A percentile compares a stretch with the other conserved stretches of the same genome.
Conservation (phyloP, 2,888 invertebrate genomes). For the Diarsia brunnea region DNA sequence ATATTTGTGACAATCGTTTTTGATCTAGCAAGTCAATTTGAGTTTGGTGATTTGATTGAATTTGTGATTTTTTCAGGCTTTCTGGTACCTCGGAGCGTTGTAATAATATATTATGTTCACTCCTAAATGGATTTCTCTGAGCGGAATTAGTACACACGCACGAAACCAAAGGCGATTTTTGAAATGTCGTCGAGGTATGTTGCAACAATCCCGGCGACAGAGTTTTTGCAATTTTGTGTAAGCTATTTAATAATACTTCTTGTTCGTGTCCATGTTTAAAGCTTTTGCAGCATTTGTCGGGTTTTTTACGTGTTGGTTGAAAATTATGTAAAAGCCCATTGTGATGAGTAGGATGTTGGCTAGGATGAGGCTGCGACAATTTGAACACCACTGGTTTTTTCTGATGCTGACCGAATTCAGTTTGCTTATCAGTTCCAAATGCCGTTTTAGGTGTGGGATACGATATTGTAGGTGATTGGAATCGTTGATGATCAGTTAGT, state of each 20-base stretch:
- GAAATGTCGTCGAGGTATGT: not conserved
- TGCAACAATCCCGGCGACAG: not conserved
- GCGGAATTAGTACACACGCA: constrained; percentile 1
- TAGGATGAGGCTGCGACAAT: not conserved
- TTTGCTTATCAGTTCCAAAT: not conserved
- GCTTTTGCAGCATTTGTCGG: not conserved
- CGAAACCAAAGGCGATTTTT: constrained; percentile 18
- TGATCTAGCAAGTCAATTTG: constrained; percentile 3
- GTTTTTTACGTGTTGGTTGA: constrained; percentile 4
- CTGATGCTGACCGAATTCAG: not conserved
- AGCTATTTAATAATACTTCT: constrained; percentile 8
- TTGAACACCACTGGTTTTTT: not conserved
- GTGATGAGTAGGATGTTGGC: not conserved
- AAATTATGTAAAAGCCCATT: not conserved
- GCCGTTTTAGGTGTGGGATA: not conserved
- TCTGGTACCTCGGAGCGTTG: constrained; percentile 20
- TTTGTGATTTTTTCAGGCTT: not conserved
- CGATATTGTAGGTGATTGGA: not conserved
- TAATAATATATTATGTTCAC: constrained; percentile 5
- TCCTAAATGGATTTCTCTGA: not conserved
- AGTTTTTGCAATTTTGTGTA: constrained; percentile 7
- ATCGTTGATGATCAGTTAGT: not conserved
- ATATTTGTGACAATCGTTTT: constrained; percentile 1
- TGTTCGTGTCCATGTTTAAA: constrained; percentile 1
- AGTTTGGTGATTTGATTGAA: not conserved